These are phyloP conservation scores for Tokudaia muenninki DNA, from an alignment of 2,797 vertebrate genomes.

Conservation along the genomic window DNA sequence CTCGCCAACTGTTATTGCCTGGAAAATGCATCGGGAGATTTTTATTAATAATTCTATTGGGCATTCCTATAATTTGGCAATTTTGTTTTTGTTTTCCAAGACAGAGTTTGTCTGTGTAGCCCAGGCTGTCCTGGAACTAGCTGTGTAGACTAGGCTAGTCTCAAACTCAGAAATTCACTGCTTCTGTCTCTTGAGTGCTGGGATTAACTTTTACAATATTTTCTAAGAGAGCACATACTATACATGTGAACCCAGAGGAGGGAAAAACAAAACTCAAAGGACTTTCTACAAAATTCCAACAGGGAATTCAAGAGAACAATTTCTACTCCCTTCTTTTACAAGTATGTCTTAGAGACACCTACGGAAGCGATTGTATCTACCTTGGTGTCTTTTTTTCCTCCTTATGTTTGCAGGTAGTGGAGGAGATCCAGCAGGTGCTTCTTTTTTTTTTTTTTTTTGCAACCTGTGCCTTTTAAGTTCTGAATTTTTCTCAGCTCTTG, in stretches of 20 bases:
- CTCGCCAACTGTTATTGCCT: neutral
- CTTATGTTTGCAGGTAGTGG: neutral
- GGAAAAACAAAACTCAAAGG: neutral
- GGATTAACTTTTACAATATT: neutral
- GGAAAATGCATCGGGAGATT: neutral
- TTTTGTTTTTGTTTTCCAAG: neutral
- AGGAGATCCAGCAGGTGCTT: constrained; percentile 24
- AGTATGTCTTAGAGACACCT: neutral
- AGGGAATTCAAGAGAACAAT: neutral
- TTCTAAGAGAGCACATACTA: constrained; percentile 16
- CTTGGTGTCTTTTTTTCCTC: neutral
- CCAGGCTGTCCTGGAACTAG: neutral
- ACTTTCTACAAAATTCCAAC: constrained; percentile 30
- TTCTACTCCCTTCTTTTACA: constrained; percentile 36
- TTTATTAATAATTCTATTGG: constrained; percentile 19
- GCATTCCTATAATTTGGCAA: neutral
- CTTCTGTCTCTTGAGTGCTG: neutral
- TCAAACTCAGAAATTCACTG: neutral
- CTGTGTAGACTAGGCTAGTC: neutral
- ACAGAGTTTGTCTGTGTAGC: neutral
- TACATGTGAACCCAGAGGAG: neutral
- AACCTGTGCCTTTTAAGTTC: constrained; percentile 31
- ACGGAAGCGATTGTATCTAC: neutral
- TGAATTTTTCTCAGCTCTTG: constrained; percentile 46
- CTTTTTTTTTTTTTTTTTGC: neutral